These are phyloP conservation scores for Chaenogobius annularis DNA, from an alignment of 2,113 vertebrate species.

Conservation along the genomic window DNA sequence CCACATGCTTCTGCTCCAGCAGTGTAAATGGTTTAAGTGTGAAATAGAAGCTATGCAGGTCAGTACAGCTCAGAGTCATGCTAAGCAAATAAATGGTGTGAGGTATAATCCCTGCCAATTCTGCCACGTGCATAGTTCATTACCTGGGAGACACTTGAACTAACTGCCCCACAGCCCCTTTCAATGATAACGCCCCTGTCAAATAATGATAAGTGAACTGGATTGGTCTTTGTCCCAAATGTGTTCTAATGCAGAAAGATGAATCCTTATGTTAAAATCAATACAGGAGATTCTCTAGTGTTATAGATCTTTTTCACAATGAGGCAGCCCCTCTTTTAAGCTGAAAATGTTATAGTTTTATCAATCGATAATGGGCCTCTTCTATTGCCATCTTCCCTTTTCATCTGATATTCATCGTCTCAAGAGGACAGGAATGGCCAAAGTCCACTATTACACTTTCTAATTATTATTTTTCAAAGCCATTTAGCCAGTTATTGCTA, in stretches of 20 bases:
- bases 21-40: constrained; percentile 43
- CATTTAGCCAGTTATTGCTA: constrained; percentile 36
- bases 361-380: constrained; percentile 59
- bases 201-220: constrained; percentile 43
- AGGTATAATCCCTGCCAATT: constrained; percentile 26
- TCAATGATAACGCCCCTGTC: constrained; percentile 63
- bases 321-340: constrained; percentile 53
- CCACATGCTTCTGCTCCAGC: constrained; percentile 25
- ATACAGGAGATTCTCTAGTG: constrained; percentile 61
- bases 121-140: constrained; percentile 52
- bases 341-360: constrained; percentile 48
- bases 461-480: constrained; percentile 40
- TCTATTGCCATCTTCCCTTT: constrained; percentile 47
- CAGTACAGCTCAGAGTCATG: constrained; percentile 30
- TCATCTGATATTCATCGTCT: constrained; percentile 48
- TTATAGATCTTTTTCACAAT: constrained; percentile 60
- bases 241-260: constrained; percentile 71
- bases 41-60: constrained; percentile 45
- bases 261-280: constrained; percentile 74
- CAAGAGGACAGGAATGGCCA: constrained; percentile 25
- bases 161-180: constrained; percentile 20
- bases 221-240: constrained; percentile 61
- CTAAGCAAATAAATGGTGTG: constrained; percentile 55
- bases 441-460: constrained; percentile 31
- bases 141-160: constrained; percentile 46